Evolutionary conservation across 2,888 invertebrate genomes (phyloP).

Genomic region (Caenorhabditis sulstoni): DNA sequence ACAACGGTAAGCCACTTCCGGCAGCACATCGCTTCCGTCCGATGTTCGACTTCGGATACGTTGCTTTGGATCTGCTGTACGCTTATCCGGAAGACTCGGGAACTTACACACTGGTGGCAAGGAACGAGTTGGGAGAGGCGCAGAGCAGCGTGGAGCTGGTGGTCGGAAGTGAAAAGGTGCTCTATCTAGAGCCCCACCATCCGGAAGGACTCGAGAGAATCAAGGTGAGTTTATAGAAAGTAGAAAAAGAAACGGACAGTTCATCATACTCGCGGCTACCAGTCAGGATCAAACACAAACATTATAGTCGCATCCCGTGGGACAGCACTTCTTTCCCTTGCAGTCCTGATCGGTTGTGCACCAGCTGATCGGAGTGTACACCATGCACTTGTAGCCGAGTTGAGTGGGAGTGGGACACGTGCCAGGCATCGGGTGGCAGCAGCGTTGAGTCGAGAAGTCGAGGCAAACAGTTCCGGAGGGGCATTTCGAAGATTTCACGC

Average conservation of each 20-base stretch:
- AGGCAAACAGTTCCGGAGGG: conserved; percentile 57
- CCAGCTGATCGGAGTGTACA: conserved; percentile 60
- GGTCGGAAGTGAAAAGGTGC: conserved; percentile 81
- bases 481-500: conserved; percentile 56
- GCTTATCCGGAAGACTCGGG: conserved; percentile 96
- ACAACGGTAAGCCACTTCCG: conserved; percentile 92
- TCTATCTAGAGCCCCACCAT: conserved; percentile 89
- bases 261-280: background rate
- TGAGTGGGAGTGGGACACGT: conserved; percentile 60
- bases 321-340: conserved; percentile 62
- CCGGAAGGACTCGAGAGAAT: conserved; percentile 79
- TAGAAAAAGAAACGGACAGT: background rate
- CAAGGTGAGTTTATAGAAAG: conserved; percentile 46
- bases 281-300: conserved; percentile 45
- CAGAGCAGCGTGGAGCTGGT: conserved; percentile 66
- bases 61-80: conserved; percentile 95
- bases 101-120: conserved; percentile 87
- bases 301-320: conserved; percentile 62
- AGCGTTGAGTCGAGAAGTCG: conserved; percentile 52
- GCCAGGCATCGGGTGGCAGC: conserved; percentile 60
- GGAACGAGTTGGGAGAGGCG: conserved; percentile 89
- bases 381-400: conserved; percentile 60
- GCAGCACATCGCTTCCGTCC: conserved; percentile 84
- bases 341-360: conserved; percentile 56
- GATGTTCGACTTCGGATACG: conserved; percentile 98